Evolutionary conservation across 2,888 invertebrate genomes (phyloP).

Genomic region (Arenicola marina): DNA sequence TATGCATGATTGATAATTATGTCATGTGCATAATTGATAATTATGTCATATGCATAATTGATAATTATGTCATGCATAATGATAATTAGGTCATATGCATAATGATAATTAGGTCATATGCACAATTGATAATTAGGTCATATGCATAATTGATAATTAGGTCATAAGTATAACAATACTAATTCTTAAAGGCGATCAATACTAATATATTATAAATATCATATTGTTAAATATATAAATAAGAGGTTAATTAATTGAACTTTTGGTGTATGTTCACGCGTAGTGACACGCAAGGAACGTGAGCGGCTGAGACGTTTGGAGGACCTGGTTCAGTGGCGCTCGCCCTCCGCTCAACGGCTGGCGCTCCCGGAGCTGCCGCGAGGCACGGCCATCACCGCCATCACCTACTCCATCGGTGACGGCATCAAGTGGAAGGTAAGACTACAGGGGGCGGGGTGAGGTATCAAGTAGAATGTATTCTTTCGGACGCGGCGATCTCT

Average conservation of each 20-base stretch:
- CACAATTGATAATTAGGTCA: too few species aligned
- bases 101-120: too few species aligned
- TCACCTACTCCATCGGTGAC: constrained; percentile 53
- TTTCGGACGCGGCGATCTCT: too few species aligned
- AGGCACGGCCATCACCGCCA: constrained; percentile 50
- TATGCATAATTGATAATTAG: too few species aligned
- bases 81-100: too few species aligned
- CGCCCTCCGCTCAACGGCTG: constrained; percentile 46
- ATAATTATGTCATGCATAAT: too few species aligned
- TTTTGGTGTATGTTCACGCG: constrained; percentile 1
- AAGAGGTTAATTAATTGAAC: not conserved
- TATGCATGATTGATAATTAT: too few species aligned
- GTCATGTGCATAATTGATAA: too few species aligned
- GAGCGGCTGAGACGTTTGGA: constrained; percentile 49
- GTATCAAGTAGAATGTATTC: not conserved
- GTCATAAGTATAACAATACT: too few species aligned
- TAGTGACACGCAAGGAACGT: constrained; percentile 57
- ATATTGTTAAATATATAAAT: not conserved
- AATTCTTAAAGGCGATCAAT: not conserved
- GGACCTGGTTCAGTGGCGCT: constrained; percentile 48
- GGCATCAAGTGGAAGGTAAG: constrained; percentile 55
- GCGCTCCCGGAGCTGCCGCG: constrained; percentile 52
- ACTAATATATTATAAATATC: too few species aligned
- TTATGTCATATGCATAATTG: too few species aligned
- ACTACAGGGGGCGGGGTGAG: not conserved